Evolutionary conservation across 2,888 invertebrate genomes (phyloP).

Genomic region (Leptothorax acervorum): DNA sequence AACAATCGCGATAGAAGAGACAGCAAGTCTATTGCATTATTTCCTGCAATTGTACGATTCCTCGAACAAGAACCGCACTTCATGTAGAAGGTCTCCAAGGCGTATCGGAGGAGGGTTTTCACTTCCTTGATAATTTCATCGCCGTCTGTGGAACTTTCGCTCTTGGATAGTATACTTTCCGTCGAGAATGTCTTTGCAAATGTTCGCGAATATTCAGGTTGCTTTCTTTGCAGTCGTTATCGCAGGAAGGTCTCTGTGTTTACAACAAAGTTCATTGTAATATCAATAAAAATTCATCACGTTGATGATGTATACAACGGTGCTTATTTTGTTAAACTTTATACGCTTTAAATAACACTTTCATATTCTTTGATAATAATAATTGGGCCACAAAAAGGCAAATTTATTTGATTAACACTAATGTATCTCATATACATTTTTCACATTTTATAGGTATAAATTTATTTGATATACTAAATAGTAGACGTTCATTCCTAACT

Average conservation of each 20-base stretch:
- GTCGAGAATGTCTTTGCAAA: neutral
- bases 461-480: neutral
- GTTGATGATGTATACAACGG: neutral
- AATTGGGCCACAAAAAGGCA: neutral
- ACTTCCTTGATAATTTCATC: constrained; percentile 34
- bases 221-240: neutral
- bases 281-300: constrained; percentile 4
- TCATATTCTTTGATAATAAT: constrained; percentile 23
- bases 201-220: constrained; percentile 1
- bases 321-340: neutral
- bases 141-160: neutral
- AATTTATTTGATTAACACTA: constrained; percentile 42
- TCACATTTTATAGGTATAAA: neutral
- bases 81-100: neutral
- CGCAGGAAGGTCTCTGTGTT: neutral
- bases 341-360: neutral
- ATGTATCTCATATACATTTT: neutral
- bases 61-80: neutral
- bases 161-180: constrained; percentile 14
- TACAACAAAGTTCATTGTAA: neutral
- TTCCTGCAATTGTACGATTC: neutral
- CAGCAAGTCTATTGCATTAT: neutral
- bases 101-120: constrained; percentile 27
- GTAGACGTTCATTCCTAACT: neutral
- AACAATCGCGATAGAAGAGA: neutral